These are phyloP conservation scores for Stomatorhinus ivindoensis DNA, from an alignment of 2,113 vertebrate species.

Conservation along the genomic window DNA sequence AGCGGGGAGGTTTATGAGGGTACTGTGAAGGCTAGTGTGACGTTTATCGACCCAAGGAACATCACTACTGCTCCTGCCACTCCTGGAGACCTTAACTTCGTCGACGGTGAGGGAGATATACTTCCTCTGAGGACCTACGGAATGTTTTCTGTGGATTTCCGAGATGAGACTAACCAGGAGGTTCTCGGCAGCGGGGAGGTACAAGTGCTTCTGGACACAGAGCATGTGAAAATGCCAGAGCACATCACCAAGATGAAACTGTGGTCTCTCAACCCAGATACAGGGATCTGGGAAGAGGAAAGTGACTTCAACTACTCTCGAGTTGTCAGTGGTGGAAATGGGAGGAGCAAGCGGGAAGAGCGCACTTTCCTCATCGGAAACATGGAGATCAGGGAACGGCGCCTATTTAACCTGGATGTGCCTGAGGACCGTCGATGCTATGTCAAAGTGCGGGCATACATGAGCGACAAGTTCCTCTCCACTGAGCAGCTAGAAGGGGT, in stretches of 20 bases:
- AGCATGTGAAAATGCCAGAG: conserved; percentile 78
- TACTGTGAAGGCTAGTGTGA: conserved; percentile 81
- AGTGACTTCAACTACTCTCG: conserved; percentile 57
- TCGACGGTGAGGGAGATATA: conserved; percentile 74
- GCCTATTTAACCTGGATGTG: conserved; percentile 92
- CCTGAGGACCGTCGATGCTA: conserved; percentile 93
- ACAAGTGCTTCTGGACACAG: conserved; percentile 72
- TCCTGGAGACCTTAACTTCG: conserved; percentile 84
- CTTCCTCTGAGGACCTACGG: conserved; percentile 85
- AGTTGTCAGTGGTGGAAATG: conserved; percentile 25
- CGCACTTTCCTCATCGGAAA: conserved; percentile 87
- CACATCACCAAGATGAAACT: conserved; percentile 81
- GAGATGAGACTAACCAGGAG: conserved; percentile 61
- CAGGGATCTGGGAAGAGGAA: conserved; percentile 90
- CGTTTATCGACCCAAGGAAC: conserved; percentile 88
- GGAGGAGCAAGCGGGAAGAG: conserved; percentile 76
- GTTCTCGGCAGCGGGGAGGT: conserved; percentile 67
- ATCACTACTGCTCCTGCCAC: conserved; percentile 65
- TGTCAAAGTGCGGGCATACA: conserved; percentile 88
- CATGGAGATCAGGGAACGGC: conserved; percentile 84
- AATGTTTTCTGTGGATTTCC: conserved; percentile 89
- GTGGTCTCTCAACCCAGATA: conserved; percentile 85
- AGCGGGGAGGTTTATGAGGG: conserved; percentile 73
- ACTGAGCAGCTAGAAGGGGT: conserved; percentile 86
- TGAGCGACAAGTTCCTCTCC: conserved; percentile 82